phyloP scores from a whole-genome alignment of 1,140 invertebrate species.

The Cotesia typhae region DNA sequence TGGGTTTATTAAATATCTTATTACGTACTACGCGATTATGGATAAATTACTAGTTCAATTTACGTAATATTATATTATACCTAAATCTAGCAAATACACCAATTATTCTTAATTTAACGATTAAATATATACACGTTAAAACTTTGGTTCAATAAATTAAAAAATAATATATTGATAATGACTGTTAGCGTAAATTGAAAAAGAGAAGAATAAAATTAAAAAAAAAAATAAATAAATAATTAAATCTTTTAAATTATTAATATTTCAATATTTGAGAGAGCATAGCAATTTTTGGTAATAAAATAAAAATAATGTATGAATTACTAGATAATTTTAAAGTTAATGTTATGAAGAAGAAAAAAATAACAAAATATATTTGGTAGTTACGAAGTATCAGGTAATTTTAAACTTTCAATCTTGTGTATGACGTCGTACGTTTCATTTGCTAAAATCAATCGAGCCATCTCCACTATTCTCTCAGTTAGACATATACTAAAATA shows the following conservation, averaged over 20 bases:
- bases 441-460: slow-evolving; percentile 34
- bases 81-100: too few species aligned
- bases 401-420: slow-evolving; percentile 2
- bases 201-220: too few species aligned
- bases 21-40: background rate
- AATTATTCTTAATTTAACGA: too few species aligned
- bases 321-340: background rate
- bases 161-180: too few species aligned
- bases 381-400: slow-evolving; percentile 19
- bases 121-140: too few species aligned
- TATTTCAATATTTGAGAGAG: too few species aligned
- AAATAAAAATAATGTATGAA: too few species aligned
- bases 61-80: slow-evolving; percentile 16
- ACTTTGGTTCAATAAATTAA: too few species aligned
- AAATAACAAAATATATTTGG: slow-evolving; percentile 8
- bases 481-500: slow-evolving; percentile 53
- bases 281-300: too few species aligned
- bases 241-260: too few species aligned
- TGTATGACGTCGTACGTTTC: slow-evolving; percentile 22
- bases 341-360: slow-evolving; percentile 5
- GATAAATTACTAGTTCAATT: background rate
- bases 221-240: too few species aligned
- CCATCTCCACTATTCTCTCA: slow-evolving; percentile 26
- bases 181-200: too few species aligned
- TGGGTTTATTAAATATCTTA: background rate